Base-by-base conservation (phyloP, 2,888 invertebrate genomes). In the Pharmacophagus antenor region DNA sequence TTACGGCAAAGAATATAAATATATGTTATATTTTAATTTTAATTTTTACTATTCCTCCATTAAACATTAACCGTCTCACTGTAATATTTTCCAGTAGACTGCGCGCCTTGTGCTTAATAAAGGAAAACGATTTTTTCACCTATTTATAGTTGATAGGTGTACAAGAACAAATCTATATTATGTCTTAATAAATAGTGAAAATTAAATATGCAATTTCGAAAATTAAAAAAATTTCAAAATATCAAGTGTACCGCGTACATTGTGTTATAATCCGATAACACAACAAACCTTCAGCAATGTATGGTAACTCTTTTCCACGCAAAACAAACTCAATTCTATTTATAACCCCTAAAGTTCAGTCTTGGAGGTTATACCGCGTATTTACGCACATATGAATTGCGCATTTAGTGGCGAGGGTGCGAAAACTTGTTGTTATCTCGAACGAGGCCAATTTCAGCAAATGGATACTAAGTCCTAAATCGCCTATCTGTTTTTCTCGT, bases 381-480 rank as follows among this genome's bases (percentile, higher is more conserved):
- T 84, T 86, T 84, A 82, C 82, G 82, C 86, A 84, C 83, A 79
- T 85, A 88, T 89, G 88, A 88, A 88, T 86, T 86, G 85, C 88
- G 84, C 88, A 88, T 88, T 90, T 88, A 82, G 85, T 80, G 73
- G 79, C 77, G 88, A 89, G 89, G 88, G 90, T 88, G 89, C 84
- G 90, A 90, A 85, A 88, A 88, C 84, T 89, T 89, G 88, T 88
- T 88, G 88, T 88, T 91, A 91, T 91, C 90, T 88, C 75, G 77
- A 84, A 86, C 82, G 84, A 85, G 85, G 79, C 90, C 91, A 91
- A 91, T 91, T 90, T 90, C 87, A 76, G 82, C 86, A 89, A 91
- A 91, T 90, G 90, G 90, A 88, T 88, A 90, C 89, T 89, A 88
- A 89, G 90, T 89, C 88, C 88, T 87, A 84, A 85, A 84, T 80